Evolutionary conservation across 1,140 invertebrate species (phyloP).

Genomic region (Lepidurus couesii): DNA sequence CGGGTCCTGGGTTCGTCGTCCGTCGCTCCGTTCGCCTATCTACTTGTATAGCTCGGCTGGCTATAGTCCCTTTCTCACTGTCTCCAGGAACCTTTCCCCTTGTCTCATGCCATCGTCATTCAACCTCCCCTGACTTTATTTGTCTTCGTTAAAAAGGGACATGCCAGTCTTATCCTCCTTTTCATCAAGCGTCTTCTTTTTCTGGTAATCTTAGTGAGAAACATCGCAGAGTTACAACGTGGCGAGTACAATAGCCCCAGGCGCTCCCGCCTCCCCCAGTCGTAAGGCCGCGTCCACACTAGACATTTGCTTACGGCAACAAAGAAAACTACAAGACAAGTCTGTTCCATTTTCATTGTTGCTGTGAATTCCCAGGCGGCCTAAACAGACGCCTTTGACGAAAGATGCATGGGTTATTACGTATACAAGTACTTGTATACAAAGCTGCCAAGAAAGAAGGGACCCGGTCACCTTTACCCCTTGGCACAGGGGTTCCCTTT

Average conservation of each 20-base stretch:
- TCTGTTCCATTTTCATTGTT: too few species aligned
- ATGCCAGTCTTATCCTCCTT: conserved; percentile 1
- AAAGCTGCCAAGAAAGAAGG: too few species aligned
- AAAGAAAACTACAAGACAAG: not conserved
- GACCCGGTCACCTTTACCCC: too few species aligned
- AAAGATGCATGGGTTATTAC: too few species aligned
- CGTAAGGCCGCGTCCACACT: not conserved
- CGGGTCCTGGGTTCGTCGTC: not conserved
- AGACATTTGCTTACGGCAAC: not conserved
- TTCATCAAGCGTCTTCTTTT: not conserved
- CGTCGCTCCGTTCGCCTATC: not conserved
- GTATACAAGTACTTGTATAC: too few species aligned
- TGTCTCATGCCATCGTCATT: not conserved
- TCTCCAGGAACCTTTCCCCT: conserved; percentile 4
- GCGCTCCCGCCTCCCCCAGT: not conserved
- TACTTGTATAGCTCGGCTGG: not conserved
- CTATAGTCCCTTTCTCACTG: conserved; percentile 14
- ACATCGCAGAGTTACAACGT: not conserved
- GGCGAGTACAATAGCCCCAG: not conserved
- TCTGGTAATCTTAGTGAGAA: not conserved
- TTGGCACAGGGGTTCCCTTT: too few species aligned
- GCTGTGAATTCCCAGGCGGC: too few species aligned
- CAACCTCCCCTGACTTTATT: conserved; percentile 15
- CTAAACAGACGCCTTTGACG: too few species aligned
- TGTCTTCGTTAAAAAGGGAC: conserved; percentile 19